These are phyloP conservation scores for Drosophila koepferae DNA, from an alignment of 2,888 invertebrate genomes.

Conservation along the genomic window DNA sequence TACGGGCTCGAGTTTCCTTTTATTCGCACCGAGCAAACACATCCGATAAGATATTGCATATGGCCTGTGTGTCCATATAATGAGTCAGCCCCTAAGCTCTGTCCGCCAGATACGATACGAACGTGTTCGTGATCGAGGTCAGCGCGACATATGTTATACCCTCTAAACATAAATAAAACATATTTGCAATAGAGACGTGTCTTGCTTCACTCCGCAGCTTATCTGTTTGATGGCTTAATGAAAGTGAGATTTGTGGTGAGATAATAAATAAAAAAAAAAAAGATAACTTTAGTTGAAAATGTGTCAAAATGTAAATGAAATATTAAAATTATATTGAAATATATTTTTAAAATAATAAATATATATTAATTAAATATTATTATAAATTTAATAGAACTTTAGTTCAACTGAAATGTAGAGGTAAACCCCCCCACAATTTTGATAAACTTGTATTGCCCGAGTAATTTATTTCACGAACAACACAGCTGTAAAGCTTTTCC, in stretches of 20 bases:
- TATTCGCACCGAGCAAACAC: slow-evolving; percentile 22
- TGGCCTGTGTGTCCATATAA: slow-evolving; percentile 30
- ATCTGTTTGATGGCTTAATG: neutral
- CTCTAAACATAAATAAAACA: slow-evolving; percentile 15
- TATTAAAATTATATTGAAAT: neutral
- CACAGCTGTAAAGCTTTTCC: slow-evolving; percentile 3
- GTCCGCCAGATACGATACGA: slow-evolving; percentile 18
- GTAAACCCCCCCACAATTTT: slow-evolving; percentile 4
- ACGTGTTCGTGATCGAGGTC: slow-evolving; percentile 44
- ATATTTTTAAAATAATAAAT: neutral
- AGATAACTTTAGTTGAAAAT: neutral
- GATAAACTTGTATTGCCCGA: slow-evolving; percentile 15
- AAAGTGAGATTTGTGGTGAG: slow-evolving; percentile 8
- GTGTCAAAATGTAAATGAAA: neutral
- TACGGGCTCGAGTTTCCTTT: slow-evolving; percentile 33
- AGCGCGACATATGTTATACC: slow-evolving; percentile 27
- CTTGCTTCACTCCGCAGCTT: neutral
- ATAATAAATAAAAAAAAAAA: neutral
- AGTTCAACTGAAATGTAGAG: neutral
- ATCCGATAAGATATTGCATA: slow-evolving; percentile 46
- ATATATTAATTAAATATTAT: no score
- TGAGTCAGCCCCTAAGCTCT: slow-evolving; percentile 39
- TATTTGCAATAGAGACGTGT: slow-evolving; percentile 13
- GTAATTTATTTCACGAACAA: slow-evolving; percentile 24
- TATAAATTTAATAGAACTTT: neutral